Base-by-base conservation (phyloP, 2,888 invertebrate genomes). In the Nephrotoma flavescens region DNA sequence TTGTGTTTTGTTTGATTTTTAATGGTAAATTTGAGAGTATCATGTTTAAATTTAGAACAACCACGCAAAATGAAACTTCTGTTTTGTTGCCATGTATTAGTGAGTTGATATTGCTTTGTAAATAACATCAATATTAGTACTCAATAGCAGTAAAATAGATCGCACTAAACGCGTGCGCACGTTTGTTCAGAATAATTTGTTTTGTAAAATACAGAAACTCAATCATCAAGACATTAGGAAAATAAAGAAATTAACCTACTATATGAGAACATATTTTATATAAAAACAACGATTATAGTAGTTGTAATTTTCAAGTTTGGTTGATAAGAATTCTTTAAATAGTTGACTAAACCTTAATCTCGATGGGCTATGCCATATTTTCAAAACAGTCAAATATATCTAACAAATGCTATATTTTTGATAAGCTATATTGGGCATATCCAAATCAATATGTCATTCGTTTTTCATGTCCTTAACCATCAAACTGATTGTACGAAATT, bases 31-130 rank as follows among this genome's bases (percentile, higher is more conserved):
- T 31, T 15, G 19, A 85, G 85, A 85, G 86, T 86, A 45, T 86
- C 86, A 86, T 86, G 45, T 86, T 86, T 86, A 86, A 86, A 45
- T 86, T 86, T 52, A 86, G 86, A 52, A 52, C 52, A 52, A 47
- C 86, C 86, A 86, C 86, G 86, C 86, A 52, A 41, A 86, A 86
- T 52, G 47, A 86, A n/a, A 85, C 42, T 41, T 85, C 42, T 83
- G 52, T 57, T 15, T 57, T n/a, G 15, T 15, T 15, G 5, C 52
- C 15, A 15, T 15, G 52, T 57, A 15, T 57, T 57, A 57, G 52
- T 57, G 15, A 57, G 52, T 6, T 57, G 2, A n/a, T 57, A 15
- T 57, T 57, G 6, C 57, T 57, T 57, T 57, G n/a, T 57, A 15
- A 57, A 57, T n/a, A 57, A 57, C 15, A 2, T 57, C 31, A 31